Conservation (phyloP, 2,888 invertebrate genomes). For the Apamea epomidion region DNA sequence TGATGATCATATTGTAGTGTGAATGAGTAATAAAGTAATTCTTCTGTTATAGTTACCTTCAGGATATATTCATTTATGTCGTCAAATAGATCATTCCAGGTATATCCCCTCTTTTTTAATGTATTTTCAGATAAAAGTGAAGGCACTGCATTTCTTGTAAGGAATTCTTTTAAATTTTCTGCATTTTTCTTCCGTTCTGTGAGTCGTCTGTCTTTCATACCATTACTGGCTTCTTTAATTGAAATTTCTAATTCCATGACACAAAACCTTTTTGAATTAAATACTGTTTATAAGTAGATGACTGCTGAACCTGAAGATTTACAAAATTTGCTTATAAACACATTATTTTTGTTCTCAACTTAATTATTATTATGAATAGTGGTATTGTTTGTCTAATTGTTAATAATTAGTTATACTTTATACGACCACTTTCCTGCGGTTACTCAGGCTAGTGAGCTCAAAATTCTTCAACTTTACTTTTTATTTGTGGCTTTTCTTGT, state of each 20-base stretch:
- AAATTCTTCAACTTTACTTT: background rate
- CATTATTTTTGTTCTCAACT: background rate
- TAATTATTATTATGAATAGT: background rate
- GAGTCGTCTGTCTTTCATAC: constrained; percentile 80
- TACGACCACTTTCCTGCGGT: background rate
- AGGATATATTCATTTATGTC: constrained; percentile 84
- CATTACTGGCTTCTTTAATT: constrained; percentile 80
- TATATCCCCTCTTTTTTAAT: constrained; percentile 77
- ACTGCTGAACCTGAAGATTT: background rate
- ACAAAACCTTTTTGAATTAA: background rate
- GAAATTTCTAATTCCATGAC: constrained; percentile 82
- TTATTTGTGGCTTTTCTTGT: too few relatives aligned
- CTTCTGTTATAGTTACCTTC: constrained; percentile 74
- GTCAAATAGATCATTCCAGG: constrained; percentile 86
- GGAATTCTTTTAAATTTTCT: constrained; percentile 82
- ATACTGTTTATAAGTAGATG: background rate
- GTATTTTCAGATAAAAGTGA: constrained; percentile 82
- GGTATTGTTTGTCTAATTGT: background rate
- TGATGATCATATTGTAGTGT: background rate
- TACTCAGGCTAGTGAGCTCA: background rate
- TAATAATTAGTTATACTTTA: background rate
- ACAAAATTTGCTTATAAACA: background rate
- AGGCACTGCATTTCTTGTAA: constrained; percentile 83
- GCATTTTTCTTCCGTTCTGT: constrained; percentile 87
- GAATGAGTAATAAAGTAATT: background rate